These are phyloP conservation scores for Octopus bimaculoides DNA, from an alignment of 1,140 invertebrate genomes.

Conservation along the genomic window DNA sequence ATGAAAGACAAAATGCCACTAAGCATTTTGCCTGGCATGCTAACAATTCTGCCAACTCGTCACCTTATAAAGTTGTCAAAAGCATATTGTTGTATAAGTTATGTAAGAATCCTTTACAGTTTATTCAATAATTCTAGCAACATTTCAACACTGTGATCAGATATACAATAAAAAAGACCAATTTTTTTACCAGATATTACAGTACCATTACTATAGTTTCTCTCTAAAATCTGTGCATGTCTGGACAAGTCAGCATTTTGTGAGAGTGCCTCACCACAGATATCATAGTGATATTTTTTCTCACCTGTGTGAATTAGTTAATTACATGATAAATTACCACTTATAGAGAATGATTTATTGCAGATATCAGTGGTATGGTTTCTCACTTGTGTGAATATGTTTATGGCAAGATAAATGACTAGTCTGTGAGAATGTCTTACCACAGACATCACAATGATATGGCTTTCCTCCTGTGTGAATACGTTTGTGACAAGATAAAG, in stretches of 20 bases:
- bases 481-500: slow-evolving; percentile 12
- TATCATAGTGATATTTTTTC: slow-evolving; percentile 22
- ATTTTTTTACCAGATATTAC: too few relatives aligned
- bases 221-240: slow-evolving; percentile 15
- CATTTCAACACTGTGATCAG: too few relatives aligned
- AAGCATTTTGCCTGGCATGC: too few relatives aligned
- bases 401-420: slow-evolving; percentile 64
- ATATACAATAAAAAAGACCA: too few relatives aligned
- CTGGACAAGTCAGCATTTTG: slow-evolving; percentile 1
- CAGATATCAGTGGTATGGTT: slow-evolving; percentile 92
- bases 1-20: too few relatives aligned
- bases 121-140: too few relatives aligned
- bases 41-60: too few relatives aligned
- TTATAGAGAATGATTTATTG: slow-evolving; percentile 13
- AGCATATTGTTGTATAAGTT: too few relatives aligned
- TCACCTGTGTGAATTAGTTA: slow-evolving; percentile 20
- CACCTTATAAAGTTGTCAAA: too few relatives aligned
- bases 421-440: slow-evolving; percentile 24
- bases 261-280: slow-evolving; percentile 20
- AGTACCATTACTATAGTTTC: slow-evolving; percentile 20
- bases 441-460: slow-evolving; percentile 33
- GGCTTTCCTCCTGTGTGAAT: slow-evolving; percentile 32
- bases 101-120: too few relatives aligned
- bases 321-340: slow-evolving; percentile 13
- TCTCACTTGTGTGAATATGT: slow-evolving; percentile 83